phyloP scores from a whole-genome alignment of 2,888 invertebrate genomes.

The Agonum fuliginosum region DNA sequence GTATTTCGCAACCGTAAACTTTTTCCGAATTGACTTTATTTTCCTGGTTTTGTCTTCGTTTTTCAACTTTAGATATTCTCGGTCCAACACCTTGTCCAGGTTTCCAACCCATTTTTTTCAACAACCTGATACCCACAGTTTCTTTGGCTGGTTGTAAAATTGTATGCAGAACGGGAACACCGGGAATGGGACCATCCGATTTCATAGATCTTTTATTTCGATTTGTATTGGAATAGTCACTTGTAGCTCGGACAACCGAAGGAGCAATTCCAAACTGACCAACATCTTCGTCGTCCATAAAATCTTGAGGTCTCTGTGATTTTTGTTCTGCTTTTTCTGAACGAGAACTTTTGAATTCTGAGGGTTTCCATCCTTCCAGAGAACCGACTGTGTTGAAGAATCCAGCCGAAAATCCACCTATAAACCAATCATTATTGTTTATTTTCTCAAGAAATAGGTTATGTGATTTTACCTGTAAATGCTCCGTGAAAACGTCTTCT shows the following conservation, averaged over 20 bases:
- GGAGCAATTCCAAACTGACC: constrained; percentile 97
- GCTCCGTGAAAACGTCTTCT: constrained; percentile 97
- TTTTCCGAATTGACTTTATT: constrained; percentile 68
- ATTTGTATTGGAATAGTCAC: constrained; percentile 80
- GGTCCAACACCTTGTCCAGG: constrained; percentile 90
- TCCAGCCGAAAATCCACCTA: constrained; percentile 97
- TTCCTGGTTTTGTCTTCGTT: constrained; percentile 69
- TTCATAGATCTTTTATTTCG: constrained; percentile 68
- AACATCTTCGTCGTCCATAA: constrained; percentile 98
- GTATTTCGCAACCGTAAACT: constrained; percentile 75
- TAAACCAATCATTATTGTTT: constrained; percentile 78
- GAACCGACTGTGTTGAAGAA: constrained; percentile 98
- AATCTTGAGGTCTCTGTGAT: constrained; percentile 89
- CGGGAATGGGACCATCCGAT: constrained; percentile 74
- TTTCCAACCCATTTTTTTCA: constrained; percentile 95
- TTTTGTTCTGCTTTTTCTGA: constrained; percentile 77
- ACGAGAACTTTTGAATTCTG: constrained; percentile 92
- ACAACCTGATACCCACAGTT: constrained; percentile 89
- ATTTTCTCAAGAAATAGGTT: neutral
- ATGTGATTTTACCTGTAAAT: constrained; percentile 89
- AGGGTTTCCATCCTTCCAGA: constrained; percentile 95
- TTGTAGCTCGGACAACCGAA: constrained; percentile 85
- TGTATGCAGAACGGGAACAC: constrained; percentile 82
- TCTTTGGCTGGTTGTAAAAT: constrained; percentile 85
- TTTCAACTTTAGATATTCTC: constrained; percentile 73